Base-by-base conservation (phyloP, 2,113 vertebrate genomes). In the Sialia sialis region DNA sequence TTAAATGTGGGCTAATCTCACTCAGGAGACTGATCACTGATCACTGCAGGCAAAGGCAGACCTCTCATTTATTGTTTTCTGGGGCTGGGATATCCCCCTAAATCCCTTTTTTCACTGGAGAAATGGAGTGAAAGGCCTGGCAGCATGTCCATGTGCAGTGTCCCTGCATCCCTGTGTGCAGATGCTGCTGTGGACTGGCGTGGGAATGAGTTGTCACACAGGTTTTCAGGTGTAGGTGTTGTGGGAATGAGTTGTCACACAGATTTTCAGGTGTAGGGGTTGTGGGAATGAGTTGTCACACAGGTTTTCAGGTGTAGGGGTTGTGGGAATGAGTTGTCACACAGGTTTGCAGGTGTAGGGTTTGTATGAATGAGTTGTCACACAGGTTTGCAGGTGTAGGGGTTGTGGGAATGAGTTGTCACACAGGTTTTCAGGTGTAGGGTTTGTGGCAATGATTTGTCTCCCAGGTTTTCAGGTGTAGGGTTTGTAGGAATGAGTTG, bases 141-240 rank as follows among this genome's bases (percentile, higher is more conserved):
- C 84, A 27, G 76, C 1, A 1, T 19, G 56, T 46, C 79, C 0
- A 0, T 8, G 4, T 22, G 43, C 1, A 3, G 30, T 4, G 38
- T 41, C 51, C 34, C 41, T 55, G 46, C 51, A 9, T n/a, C 73
- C 59, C 49, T 17, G 73, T 44, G 21, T 41, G 36, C 36, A 43
- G 79, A 7, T 32, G 62, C 48, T 58, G 43, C 21, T 38, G 62
- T 52, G 72, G 32, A 43, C 43, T 16, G 14, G 70, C 1, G 25
- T 58, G 43, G 36, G 16, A 66, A 17, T 3, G 3, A 66, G 43
- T 2, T 41, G 20, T 30, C 30, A 48, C 3, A 0, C 22, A 3
- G 21, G 9, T 55, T 43, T 48, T 51, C 0, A 2, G 51, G 43
- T 59, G 44, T 29, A 39, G 64, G 10, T n/a, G n/a, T n/a, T n/a